phyloP scores from a whole-genome alignment of 2,797 vertebrate species.

The Sebastes goodei region DNA sequence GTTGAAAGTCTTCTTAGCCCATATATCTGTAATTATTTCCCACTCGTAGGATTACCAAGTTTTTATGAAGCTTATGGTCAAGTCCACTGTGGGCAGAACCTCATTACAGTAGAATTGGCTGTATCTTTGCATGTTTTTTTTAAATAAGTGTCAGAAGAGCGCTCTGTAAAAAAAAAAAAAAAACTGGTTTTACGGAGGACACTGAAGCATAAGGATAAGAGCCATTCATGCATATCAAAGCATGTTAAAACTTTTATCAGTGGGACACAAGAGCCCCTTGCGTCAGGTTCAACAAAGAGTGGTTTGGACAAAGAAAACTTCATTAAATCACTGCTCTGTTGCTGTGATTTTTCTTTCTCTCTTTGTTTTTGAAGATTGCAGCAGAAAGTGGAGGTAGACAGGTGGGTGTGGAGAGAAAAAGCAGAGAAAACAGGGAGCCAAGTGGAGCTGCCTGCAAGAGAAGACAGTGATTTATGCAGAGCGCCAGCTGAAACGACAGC shows the following conservation, averaged over 20 bases:
- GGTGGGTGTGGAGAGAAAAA: slow-evolving; percentile 2
- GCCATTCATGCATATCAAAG: slow-evolving; percentile 73
- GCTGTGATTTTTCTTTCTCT: slow-evolving; percentile 13
- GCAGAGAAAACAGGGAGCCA: not conserved
- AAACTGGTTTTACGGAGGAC: slow-evolving; percentile 8
- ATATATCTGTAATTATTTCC: slow-evolving; percentile 47
- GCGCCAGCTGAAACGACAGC: not conserved
- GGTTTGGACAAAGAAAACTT: slow-evolving; percentile 43
- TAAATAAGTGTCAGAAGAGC: slow-evolving; percentile 14
- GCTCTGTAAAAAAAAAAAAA: not conserved
- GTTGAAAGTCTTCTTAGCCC: slow-evolving; percentile 28
- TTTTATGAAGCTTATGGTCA: slow-evolving; percentile 46
- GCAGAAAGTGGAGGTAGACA: slow-evolving; percentile 7
- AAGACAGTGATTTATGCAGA: slow-evolving; percentile 19
- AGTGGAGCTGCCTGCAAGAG: not conserved
- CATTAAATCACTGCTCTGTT: slow-evolving; percentile 41
- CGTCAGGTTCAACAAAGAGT: slow-evolving; percentile 58
- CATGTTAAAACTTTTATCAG: slow-evolving; percentile 72
- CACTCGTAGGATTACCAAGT: slow-evolving; percentile 28
- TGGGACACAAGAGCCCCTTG: slow-evolving; percentile 49
- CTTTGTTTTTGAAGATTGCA: slow-evolving; percentile 37
- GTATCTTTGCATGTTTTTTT: not conserved
- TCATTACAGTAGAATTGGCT: slow-evolving; percentile 7
- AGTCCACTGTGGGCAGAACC: slow-evolving; percentile 22
- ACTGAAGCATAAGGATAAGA: slow-evolving; percentile 52